Percentiles rank a stretch among this genome's conserved stretches.
Conservation (phyloP, 2,888 invertebrate species). For the Amiota mariae region DNA sequence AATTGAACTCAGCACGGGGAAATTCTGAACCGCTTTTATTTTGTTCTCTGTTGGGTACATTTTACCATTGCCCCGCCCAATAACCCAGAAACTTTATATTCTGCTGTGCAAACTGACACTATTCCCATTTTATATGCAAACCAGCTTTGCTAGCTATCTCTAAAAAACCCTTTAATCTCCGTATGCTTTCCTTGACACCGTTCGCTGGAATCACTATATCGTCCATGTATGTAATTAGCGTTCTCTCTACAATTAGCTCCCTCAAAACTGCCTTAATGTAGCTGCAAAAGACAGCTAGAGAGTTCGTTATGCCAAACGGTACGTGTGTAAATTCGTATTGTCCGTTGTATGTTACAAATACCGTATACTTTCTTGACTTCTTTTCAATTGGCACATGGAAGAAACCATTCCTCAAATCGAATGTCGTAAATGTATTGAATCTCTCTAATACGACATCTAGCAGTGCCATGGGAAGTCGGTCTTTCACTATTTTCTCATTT, state of each 20-base stretch:
- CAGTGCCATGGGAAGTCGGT: too few species aligned
- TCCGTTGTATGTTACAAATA: not conserved
- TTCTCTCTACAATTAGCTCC: not conserved
- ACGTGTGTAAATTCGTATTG: constrained; percentile 14
- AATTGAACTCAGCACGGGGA: too few species aligned
- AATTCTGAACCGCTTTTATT: too few species aligned
- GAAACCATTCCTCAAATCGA: not conserved
- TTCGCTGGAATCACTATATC: not conserved
- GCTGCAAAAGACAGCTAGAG: not conserved
- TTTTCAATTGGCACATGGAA: constrained; percentile 9
- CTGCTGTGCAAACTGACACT: too few species aligned
- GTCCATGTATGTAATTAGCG: not conserved
- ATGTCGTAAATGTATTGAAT: not conserved
- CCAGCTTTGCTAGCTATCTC: too few species aligned
- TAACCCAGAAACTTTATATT: too few species aligned
- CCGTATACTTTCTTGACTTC: not conserved
- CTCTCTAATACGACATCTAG: too few species aligned
- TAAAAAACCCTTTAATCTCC: too few species aligned
- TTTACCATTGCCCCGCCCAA: too few species aligned
- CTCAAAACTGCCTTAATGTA: not conserved
- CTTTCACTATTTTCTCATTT: too few species aligned
- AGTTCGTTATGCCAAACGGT: not conserved
- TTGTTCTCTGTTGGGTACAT: too few species aligned
- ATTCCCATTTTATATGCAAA: too few species aligned
- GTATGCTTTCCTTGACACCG: not conserved